These are phyloP conservation scores for Actinia tenebrosa DNA, from an alignment of 64 coral and sea anemone genomes.

Conservation along the genomic window DNA sequence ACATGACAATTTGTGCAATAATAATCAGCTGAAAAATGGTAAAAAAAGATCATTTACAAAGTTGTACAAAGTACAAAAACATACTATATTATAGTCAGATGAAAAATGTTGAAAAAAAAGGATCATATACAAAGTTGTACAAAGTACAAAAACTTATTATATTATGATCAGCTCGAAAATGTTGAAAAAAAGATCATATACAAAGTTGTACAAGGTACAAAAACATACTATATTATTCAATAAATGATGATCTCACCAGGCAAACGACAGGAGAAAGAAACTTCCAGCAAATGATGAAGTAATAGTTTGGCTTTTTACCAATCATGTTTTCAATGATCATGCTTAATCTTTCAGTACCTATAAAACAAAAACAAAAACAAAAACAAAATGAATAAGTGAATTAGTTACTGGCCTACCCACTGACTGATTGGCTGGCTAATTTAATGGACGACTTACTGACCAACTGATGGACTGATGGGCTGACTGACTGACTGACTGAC, in stretches of 20 bases:
- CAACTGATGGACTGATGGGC: too few relatives aligned
- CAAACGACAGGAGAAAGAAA: slow-evolving; percentile 58
- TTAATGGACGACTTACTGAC: neutral
- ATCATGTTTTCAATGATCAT: slow-evolving; percentile 91
- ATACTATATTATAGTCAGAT: neutral
- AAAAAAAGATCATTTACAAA: neutral
- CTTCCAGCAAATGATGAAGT: slow-evolving; percentile 89
- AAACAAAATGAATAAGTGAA: neutral
- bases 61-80: neutral
- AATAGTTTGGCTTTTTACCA: slow-evolving; percentile 71
- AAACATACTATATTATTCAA: neutral
- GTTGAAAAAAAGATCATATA: too few relatives aligned
- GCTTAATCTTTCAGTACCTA: slow-evolving; percentile 62
- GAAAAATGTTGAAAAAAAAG: too few relatives aligned
- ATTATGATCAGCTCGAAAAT: neutral
- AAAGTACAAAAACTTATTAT: neutral
- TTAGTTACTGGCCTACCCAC: neutral
- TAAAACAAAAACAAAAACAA: neutral
- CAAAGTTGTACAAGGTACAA: neutral
- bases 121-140: too few relatives aligned
- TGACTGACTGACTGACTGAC: too few relatives aligned
- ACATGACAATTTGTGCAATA: slow-evolving; percentile 44
- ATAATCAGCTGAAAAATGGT: slow-evolving; percentile 1
- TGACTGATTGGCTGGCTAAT: neutral
- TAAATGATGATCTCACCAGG: neutral